Base-by-base conservation (phyloP, 2,888 invertebrate genomes). In the Spisula solida region DNA sequence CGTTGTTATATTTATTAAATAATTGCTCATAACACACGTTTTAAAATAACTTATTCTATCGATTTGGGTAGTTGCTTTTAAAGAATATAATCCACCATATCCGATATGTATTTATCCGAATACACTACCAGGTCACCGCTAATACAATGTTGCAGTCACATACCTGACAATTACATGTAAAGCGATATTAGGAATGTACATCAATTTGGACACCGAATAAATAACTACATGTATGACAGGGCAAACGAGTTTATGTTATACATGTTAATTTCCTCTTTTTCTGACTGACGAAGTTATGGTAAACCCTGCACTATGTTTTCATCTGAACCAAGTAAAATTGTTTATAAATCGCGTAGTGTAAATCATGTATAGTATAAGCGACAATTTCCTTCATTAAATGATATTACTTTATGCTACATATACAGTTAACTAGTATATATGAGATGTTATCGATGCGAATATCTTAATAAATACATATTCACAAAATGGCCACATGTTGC, bases 391-490 rank as follows among this genome's bases (percentile, higher is more conserved):
- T 12, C n/a, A 16, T 51, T 51, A 51, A 16, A 20, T 1, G n/a
- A 25, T 66, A 66, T 66, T 66, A 25, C 25, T 25, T 12, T 66
- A 66, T 25, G 12, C 25, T 66, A 66, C 60, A 25, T 25, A 66
- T 66, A 5, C 25, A 25, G n/a, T 66, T 10, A 25, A 41, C 41
- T 41, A 41, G 41, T n/a, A 66, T 66, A 25, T 66, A n/a, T n/a
- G n/a, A 25, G 16, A 66, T 25, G 25, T 25, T 66, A 66, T 66
- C 60, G 25, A 66, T 25, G 25, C 25, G 25, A 66, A 66, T 25
- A 66, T 66, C 60, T 66, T 66, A 66, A 66, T 66, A n/a, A 66
- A 25, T 31, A 75, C 31, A 31, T 75, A 75, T 75, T 8, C 75
- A 34, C 18, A 75, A 29, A 75, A 25, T 75, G 75, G 25, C 75